These are phyloP conservation scores for Chromis chromis DNA, from an alignment of 2,797 vertebrate genomes.

Conservation along the genomic window DNA sequence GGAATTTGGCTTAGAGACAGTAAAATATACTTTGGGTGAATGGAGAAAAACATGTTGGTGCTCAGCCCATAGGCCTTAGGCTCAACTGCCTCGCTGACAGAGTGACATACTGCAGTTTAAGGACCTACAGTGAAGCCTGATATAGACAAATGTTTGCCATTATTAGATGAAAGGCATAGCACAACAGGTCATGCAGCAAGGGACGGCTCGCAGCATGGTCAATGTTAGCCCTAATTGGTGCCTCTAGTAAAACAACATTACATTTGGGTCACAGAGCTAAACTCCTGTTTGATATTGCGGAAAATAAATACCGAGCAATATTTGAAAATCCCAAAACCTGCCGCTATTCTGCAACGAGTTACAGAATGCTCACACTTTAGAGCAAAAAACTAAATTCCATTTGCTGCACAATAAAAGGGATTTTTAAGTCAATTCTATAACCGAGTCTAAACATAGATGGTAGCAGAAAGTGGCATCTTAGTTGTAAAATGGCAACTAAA, in stretches of 20 bases:
- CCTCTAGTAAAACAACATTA: not conserved
- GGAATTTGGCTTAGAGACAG: constrained; percentile 37
- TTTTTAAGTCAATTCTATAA: not conserved
- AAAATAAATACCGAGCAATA: not conserved
- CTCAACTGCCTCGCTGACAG: constrained; percentile 36
- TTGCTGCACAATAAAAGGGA: no score
- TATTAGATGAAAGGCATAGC: constrained; percentile 67
- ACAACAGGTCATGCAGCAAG: constrained; percentile 43
- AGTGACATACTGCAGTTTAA: constrained; percentile 30
- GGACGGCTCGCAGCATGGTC: constrained; percentile 27
- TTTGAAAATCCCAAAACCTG: not conserved
- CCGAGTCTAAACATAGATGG: not conserved
- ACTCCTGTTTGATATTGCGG: not conserved
- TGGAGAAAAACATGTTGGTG: constrained; percentile 29
- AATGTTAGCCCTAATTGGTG: not conserved
- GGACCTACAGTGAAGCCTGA: constrained; percentile 32
- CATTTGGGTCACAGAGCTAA: not conserved
- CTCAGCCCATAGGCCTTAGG: constrained; percentile 20
- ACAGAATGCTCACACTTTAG: not conserved
- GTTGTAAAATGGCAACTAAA: constrained; percentile 1
- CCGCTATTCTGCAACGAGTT: not conserved
- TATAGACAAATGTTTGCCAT: constrained; percentile 60
- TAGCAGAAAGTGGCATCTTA: not conserved
- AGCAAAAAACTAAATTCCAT: no score
- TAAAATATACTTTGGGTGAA: constrained; percentile 37